A percentile compares a stretch with the other conserved stretches of the same genome.
These are phyloP conservation scores for Taenaris catops DNA, from an alignment of 2,888 invertebrate species.

Conservation along the genomic window DNA sequence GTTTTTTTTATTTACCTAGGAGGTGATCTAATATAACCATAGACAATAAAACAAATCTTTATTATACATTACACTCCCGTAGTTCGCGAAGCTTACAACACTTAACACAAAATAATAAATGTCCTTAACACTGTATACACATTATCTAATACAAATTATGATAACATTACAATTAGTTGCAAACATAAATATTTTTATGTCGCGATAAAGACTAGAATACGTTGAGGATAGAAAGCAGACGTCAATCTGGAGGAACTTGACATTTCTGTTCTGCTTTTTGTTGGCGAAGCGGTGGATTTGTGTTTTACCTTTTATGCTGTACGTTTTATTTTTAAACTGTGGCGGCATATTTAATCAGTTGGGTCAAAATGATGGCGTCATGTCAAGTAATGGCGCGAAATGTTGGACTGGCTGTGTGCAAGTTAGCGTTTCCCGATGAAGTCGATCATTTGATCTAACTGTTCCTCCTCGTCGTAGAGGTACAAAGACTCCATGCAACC, in stretches of 20 bases:
- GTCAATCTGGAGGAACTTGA: constrained; percentile 60
- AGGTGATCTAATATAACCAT: constrained; percentile 42
- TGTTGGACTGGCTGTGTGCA: constrained; percentile 37
- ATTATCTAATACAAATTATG: constrained; percentile 52
- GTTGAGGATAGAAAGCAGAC: constrained; percentile 78
- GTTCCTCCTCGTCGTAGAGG: constrained; percentile 87
- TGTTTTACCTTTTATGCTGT: constrained; percentile 42
- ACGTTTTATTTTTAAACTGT: constrained; percentile 32
- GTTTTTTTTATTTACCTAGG: constrained; percentile 52
- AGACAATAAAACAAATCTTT: constrained; percentile 45
- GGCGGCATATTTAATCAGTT: constrained; percentile 35
- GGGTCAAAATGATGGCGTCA: constrained; percentile 45
- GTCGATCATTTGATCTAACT: constrained; percentile 89
- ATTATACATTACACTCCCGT: constrained; percentile 64
- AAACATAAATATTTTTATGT: constrained; percentile 64
- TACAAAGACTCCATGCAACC: constrained; percentile 90
- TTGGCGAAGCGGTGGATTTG: constrained; percentile 52
- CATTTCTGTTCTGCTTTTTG: constrained; percentile 50
- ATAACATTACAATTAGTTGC: constrained; percentile 72
- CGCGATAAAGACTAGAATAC: constrained; percentile 76
- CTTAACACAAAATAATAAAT: constrained; percentile 62
- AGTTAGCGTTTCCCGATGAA: constrained; percentile 84
- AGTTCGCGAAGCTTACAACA: constrained; percentile 60
- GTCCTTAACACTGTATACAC: constrained; percentile 49
- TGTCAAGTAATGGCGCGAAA: constrained; percentile 45